Evolutionary conservation across 1,140 invertebrate species (phyloP), one percentile per base, ranked within the genome.

Genomic region (Triops cancriformis): DNA sequence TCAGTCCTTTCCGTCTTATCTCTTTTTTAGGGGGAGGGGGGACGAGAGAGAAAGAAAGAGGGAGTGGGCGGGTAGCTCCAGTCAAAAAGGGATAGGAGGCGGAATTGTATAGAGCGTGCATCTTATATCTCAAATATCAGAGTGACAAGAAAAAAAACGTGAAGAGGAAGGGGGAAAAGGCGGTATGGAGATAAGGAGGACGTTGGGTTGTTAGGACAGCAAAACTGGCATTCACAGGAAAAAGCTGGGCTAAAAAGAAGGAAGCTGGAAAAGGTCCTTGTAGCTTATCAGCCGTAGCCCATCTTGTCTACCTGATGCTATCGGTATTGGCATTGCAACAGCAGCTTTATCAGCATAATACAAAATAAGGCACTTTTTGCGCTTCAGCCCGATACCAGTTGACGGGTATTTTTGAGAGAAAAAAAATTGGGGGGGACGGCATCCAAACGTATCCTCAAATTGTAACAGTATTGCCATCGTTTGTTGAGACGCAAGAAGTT

Each of bases 231-330:
- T 64, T 64, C 51, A 64, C 51, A 64, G 51, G 51, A 64, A 64
- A 64, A 64, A 64, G 51, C 51, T 64, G 3, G 51, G 51, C 11
- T n/a, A 64, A 64, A 64, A 64, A 64, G 51, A 64, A 64, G 51
- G 51, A 64, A 64, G 51, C 51, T 64, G 51, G 51, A 64, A 64
- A 64, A 64, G 51, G 51, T 64, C 51, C 51, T 64, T 64, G 51
- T 64, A 64, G 51, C n/a, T 64, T 64, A 64, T 64, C 51, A 64
- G 51, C 51, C 23, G 18, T n/a, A 64, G 51, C 51, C 51, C 51
- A 64, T 64, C 51, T 64, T 64, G 51, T 64, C 51, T 64, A 64
- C 51, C 51, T 64, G 51, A 64, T 64, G 51, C 18, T 64, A 64
- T 64, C 51, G 23, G 51, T 64, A 64, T 64, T 64, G 51, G 51